Conservation (phyloP, 92 coral and sea anemone genomes). For the Meandrina meandrites region DNA sequence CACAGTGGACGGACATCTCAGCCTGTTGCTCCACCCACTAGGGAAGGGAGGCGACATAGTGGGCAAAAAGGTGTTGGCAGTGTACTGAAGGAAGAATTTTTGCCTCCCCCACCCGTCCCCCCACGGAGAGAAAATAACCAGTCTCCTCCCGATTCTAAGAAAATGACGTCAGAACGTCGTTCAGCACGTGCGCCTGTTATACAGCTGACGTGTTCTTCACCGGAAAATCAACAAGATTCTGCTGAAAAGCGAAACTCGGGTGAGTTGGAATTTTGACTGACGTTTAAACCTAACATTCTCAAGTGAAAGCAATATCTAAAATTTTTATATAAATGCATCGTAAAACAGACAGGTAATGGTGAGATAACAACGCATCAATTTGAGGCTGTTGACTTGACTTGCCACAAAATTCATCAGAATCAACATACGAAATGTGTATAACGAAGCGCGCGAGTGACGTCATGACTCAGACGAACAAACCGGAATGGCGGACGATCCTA, state of each 20-base stretch:
- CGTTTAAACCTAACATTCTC: not conserved
- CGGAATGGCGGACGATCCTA: too few relatives aligned
- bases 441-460: too few relatives aligned
- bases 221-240: slow-evolving; percentile 44
- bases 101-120: slow-evolving; percentile 88
- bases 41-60: slow-evolving; percentile 29
- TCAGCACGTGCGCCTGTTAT: slow-evolving; percentile 65
- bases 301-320: not conserved
- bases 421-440: too few relatives aligned
- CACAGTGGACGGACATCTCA: slow-evolving; percentile 15
- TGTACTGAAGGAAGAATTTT: slow-evolving; percentile 21
- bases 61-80: not conserved
- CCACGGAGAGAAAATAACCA: slow-evolving; percentile 76
- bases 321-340: not conserved
- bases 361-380: not conserved
- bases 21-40: slow-evolving; percentile 4
- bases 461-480: too few relatives aligned
- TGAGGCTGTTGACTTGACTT: not conserved
- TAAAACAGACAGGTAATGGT: not conserved
- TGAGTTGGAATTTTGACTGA: not conserved
- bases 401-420: too few relatives aligned
- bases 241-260: slow-evolving; percentile 24
- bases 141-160: slow-evolving; percentile 44
- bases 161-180: slow-evolving; percentile 19
- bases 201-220: slow-evolving; percentile 66